Conservation (phyloP, 2,888 invertebrate species). For the Thereva nobilitata region DNA sequence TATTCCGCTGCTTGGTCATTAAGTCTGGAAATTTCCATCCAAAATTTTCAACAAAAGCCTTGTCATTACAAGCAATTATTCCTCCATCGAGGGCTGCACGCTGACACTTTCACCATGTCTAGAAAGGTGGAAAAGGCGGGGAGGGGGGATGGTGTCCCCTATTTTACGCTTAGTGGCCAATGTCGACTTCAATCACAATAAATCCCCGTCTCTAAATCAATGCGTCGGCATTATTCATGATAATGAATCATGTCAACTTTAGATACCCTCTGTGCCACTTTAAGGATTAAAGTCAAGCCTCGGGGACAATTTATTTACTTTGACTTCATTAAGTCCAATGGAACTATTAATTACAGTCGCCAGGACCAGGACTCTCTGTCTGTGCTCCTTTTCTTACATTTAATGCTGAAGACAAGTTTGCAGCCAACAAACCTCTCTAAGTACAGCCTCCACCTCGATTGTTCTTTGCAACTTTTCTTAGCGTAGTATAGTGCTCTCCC, state of each 20-base stretch:
- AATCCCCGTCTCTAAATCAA: slow-evolving; percentile 28
- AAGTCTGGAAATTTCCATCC: too few relatives aligned
- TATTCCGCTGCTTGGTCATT: too few relatives aligned
- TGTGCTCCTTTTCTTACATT: slow-evolving; percentile 7
- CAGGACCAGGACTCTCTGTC: slow-evolving; percentile 2
- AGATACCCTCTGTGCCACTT: slow-evolving; percentile 24
- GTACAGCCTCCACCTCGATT: slow-evolving; percentile 11
- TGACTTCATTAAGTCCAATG: slow-evolving; percentile 33
- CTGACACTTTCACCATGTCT: too few relatives aligned
- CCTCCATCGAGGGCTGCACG: too few relatives aligned
- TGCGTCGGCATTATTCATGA: slow-evolving; percentile 30
- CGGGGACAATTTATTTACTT: slow-evolving; percentile 30
- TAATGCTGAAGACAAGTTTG: slow-evolving; percentile 11
- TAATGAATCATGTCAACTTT: slow-evolving; percentile 34
- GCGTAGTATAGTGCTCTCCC: slow-evolving; percentile 12
- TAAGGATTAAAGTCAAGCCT: slow-evolving; percentile 26
- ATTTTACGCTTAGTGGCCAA: slow-evolving; percentile 29
- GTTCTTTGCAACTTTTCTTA: slow-evolving; percentile 5
- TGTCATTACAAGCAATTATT: too few relatives aligned
- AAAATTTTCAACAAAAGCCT: too few relatives aligned
- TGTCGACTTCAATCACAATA: slow-evolving; percentile 22
- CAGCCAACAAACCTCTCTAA: slow-evolving; percentile 8
- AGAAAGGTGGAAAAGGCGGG: slow-evolving; percentile 19
- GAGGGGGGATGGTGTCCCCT: slow-evolving; percentile 10
- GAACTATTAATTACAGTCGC: slow-evolving; percentile 29